These are phyloP conservation scores for Chaitophorus viminalis DNA, from an alignment of 2,888 invertebrate genomes.

Conservation along the genomic window DNA sequence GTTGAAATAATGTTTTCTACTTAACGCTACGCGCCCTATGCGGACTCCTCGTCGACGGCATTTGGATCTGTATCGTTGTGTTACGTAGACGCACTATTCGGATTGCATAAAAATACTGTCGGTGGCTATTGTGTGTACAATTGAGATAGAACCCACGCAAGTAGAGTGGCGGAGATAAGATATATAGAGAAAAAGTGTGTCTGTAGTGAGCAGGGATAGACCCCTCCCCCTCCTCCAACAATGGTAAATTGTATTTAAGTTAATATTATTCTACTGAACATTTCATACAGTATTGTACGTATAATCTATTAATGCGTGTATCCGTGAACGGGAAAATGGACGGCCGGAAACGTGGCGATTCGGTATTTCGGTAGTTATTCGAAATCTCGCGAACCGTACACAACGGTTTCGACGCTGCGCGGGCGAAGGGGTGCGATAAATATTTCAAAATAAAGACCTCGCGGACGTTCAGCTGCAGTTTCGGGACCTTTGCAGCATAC, in stretches of 20 bases:
- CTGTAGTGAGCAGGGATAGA: too few species aligned
- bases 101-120: not conserved
- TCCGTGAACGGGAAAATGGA: too few species aligned
- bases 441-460: constrained; percentile 36
- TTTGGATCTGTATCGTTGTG: not conserved
- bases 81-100: not conserved
- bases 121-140: not conserved
- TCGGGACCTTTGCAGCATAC: constrained; percentile 10
- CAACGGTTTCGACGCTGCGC: not conserved
- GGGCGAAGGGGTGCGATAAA: not conserved
- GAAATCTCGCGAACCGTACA: not conserved
- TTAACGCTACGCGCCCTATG: not conserved
- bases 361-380: not conserved
- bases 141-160: too few species aligned
- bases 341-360: too few species aligned
- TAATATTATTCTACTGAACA: not conserved
- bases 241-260: not conserved
- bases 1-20: too few species aligned
- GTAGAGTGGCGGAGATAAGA: too few species aligned
- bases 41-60: not conserved
- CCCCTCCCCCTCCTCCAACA: too few species aligned
- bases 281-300: too few species aligned
- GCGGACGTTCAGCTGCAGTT: constrained; percentile 43
- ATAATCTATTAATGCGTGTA: not conserved
- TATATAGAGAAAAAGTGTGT: too few species aligned